These are phyloP conservation scores for Dasyurus viverrinus DNA, from an alignment of 2,113 vertebrate species.

Conservation along the genomic window DNA sequence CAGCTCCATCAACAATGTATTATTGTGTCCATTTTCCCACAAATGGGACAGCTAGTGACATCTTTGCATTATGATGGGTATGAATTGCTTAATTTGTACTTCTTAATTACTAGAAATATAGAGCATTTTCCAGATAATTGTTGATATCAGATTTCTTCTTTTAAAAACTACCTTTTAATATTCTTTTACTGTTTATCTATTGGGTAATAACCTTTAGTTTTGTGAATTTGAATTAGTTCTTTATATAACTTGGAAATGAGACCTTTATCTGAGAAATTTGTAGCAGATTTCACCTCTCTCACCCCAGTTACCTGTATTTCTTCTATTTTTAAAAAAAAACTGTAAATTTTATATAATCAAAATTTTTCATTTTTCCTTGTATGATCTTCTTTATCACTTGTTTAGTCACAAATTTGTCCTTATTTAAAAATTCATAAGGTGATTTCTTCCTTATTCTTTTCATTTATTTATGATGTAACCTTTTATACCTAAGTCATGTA, in stretches of 20 bases:
- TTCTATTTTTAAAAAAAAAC: neutral
- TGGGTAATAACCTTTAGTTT: neutral
- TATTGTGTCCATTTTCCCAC: neutral
- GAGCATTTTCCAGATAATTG: neutral
- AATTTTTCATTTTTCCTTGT: neutral
- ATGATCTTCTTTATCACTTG: neutral
- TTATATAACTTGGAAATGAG: neutral
- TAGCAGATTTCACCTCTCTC: neutral
- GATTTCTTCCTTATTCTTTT: neutral
- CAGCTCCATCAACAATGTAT: neutral
- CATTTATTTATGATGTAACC: neutral
- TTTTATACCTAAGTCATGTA: neutral
- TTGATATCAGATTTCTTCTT: neutral
- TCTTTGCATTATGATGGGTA: neutral
- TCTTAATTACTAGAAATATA: neutral
- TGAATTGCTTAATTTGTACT: neutral
- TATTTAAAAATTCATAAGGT: neutral
- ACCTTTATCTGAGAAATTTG: neutral
- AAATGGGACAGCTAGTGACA: neutral
- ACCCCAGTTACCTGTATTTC: neutral
- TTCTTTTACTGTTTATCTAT: neutral
- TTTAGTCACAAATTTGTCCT: neutral
- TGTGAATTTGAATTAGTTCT: neutral
- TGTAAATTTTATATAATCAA: neutral
- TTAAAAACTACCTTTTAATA: neutral